Base-by-base conservation (phyloP, 2,113 vertebrate species). In the Steatornis caripensis region DNA sequence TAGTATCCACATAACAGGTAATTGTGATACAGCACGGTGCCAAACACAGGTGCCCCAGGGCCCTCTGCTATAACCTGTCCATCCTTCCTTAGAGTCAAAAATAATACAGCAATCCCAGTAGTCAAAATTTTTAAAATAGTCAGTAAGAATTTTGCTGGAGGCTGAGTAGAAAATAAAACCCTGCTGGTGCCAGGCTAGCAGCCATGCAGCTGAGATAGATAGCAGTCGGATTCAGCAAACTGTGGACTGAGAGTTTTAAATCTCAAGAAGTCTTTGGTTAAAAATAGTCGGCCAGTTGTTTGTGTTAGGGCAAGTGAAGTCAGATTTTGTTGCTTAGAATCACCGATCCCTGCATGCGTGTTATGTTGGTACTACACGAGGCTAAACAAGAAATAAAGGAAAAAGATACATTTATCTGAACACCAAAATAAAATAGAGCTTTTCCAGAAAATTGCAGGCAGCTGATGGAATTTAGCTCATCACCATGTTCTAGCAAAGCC, bases 51-150 rank as follows among this genome's bases (percentile, higher is more conserved):
- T 82, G 26, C n/a, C 57, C 41, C 9, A 24, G 21, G 37, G 46
- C 37, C 41, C 43, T 65, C 62, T 53, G 53, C 48, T 87, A 8
- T 61, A 48, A 45, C 34, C 29, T 49, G 34, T 39, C 71, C 62
- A 9, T 62, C 54, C 36, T 88, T 61, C 45, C 37, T 70, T 24
- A 11, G 13, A 83, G 24, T 49, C 11, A 70, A 61, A 88, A 90
- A 21, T 41, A 80, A 49, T 26, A n/a, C 0, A 0, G 18, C 30
- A 62, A 16, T 57, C 57, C 36, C 53, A 1, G 0, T 66, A 88
- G 64, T 74, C 23, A 86, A 70, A 87, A 51, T 21, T 54, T 41
- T 32, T 84, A 75, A 93, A 95, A 71, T 16, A 83, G 30, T 51
- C 60, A 37, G 29, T 30, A 74, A 80, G 36, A 70, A 32, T 77